These are phyloP conservation scores for Mormyrus iriodes DNA, from an alignment of 2,113 vertebrate genomes.

Conservation along the genomic window DNA sequence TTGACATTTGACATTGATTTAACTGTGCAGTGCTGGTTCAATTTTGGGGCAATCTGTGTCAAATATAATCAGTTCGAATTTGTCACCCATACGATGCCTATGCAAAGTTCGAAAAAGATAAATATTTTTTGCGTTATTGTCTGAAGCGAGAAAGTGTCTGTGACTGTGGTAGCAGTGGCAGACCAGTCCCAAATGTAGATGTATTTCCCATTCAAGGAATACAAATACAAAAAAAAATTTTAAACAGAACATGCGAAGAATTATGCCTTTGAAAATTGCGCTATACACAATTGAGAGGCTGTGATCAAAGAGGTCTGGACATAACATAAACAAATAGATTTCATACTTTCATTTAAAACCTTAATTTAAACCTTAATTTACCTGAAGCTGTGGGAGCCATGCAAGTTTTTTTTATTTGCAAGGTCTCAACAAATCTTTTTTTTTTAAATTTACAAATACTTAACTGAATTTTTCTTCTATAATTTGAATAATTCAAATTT, in stretches of 20 bases:
- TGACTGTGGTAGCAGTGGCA: background rate
- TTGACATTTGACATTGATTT: background rate
- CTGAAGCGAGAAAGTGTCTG: background rate
- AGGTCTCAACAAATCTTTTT: background rate
- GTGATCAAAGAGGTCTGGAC: background rate
- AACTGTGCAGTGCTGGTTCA: background rate
- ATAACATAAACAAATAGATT: background rate
- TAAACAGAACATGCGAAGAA: background rate
- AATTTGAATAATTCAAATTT: background rate
- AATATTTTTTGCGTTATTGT: background rate
- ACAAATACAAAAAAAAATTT: background rate
- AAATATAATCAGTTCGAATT: background rate
- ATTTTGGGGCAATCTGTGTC: background rate
- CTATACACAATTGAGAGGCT: background rate
- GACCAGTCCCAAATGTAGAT: background rate
- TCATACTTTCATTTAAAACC: background rate
- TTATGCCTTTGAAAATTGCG: background rate
- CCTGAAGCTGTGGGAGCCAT: background rate
- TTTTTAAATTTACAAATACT: background rate
- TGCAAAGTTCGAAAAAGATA: background rate
- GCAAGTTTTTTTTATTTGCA: background rate
- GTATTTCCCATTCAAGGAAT: background rate
- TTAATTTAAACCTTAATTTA: background rate
- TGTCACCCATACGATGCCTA: background rate
- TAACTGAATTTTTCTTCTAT: background rate